Base-by-base conservation (phyloP, 1,140 invertebrate genomes). In the Druon quercuslanigerum region DNA sequence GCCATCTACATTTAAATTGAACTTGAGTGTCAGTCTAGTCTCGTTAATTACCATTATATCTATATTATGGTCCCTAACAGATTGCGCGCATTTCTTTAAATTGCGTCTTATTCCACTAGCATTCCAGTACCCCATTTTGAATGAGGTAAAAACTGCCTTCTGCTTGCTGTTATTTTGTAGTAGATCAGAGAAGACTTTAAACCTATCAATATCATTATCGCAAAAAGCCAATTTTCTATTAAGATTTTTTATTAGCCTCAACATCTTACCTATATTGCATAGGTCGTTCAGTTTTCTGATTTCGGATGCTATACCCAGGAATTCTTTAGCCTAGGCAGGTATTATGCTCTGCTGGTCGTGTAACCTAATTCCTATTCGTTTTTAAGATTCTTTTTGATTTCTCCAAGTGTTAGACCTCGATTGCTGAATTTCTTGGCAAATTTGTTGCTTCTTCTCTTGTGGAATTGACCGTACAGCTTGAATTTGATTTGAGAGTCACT, bases 1-100 rank as follows among this genome's bases (percentile, higher is more conserved):
- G 50, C 70, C 17, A n/a, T 71, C 5, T 9, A 71, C 50, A 2
- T 40, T 71, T 13, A 71, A 17, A 40, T 46, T 71, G 46, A 2
- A 7, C 46, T 71, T 40, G 2, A 11, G 5, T 46, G 33, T 40
- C n/a, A 71, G 33, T 46, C 46, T 71, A 11, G 70, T 40, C 46
- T 71, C 70, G n/a, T 71, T 71, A 4, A 71, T 25, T 16, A 50
- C 8, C 19, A 71, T 33, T 71, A 71, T 71, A 71, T 71, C 70
- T 33, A n/a, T n/a, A n/a, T n/a, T n/a, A n/a, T n/a, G n/a, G n/a
- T n/a, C n/a, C n/a, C n/a, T n/a, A n/a, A n/a, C 33, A 71, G 46
- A 9, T 71, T 7, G 4, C 8, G 6, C 8, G 46, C 16, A 4
- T 71, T 40, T 3, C 7, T 7, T 2, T 46, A 46, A 6, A n/a